Evolutionary conservation across 1,140 invertebrate species (phyloP), one percentile per base, ranked within the genome.

Genomic region (Philotrypesis tridentata): DNA sequence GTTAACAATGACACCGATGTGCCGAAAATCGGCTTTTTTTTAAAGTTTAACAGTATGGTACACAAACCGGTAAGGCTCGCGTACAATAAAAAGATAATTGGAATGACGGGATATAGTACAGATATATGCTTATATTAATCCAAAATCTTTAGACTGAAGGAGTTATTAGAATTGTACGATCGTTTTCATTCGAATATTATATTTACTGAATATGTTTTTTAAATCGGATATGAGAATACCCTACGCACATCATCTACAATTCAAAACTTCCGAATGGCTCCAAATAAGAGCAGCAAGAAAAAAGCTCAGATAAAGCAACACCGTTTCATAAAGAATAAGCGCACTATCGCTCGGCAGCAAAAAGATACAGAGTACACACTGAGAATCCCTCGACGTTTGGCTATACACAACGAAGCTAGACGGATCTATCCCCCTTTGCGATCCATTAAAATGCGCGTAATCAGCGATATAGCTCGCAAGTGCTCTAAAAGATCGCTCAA

Each of bases 401-500:
- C 14, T n/a, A 7, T 43, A 63, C 3, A 29, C 12, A 43, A 14
- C 9, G n/a, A 17, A 71, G 14, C 12, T 68, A 33, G 23, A 71
- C 43, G 68, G n/a, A 71, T 71, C n/a, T 23, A 6, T 60, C 55
- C 12, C 68, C 31, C 61, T 78, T 43, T 63, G 21, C 37, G 72
- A 74, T 74, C 72, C 76, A 86, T 85, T 74, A 76, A 84, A 86
- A 86, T 82, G 72, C 74, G 55, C 61, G 82, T 86, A 80, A 76
- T 71, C 63, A 74, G 84, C 84, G 83, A 85, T 88, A 63, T n/a
- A 85, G 79, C 33, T 37, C 33, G 9, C 33, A 9, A 37, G 33
- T 9, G 9, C 70, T 75, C 48, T 86, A 80, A 86, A 85, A 86
- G 82, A 76, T 12, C 31, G 33, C 5, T 85, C 83, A 86, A 88